Evolutionary conservation across 2,888 invertebrate species (phyloP), one percentile per base, ranked within the genome.

Genomic region (Lycia hirtaria): DNA sequence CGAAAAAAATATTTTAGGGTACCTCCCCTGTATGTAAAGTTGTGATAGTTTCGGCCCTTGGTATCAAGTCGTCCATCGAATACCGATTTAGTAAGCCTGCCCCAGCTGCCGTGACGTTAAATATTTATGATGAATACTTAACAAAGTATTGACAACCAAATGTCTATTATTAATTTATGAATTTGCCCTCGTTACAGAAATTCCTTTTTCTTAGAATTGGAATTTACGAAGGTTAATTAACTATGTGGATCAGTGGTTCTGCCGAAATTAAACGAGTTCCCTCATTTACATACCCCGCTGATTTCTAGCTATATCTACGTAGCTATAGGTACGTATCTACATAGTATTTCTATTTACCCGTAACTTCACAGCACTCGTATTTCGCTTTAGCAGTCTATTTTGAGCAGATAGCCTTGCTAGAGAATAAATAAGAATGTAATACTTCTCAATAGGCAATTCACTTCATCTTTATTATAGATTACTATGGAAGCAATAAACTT

Each of bases 201-300:
- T 62, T 56, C 52, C 47, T 35, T 47, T 55, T 33, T 59, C 44
- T 57, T 57, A 51, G 57, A 60, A 62, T 62, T 54, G 44, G 40
- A 56, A 54, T 62, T 62, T 60, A 58, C 53, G 50, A 56, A 40
- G 56, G 45, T 53, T 60, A 56, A 60, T 57, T 57, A 60, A 52
- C 50, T 26, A 58, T 30, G 56, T 62, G 40, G 58, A 57, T 59
- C 51, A 50, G 43, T 53, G 57, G 52, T 48, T 60, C 51, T 47
- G 37, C 48, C 48, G 48, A 65, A 62, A 40, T 64, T 52, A 60
- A 62, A 62, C 62, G 38, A 62, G 56, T 60, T 64, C 47, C 50
- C 47, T 62, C 62, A 65, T 62, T 61, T 48, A 37, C 61, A 64
- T 64, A 56, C 35, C 48, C 51, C 48, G 47, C 48, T 56, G 59